These are phyloP conservation scores for Pitta sordida DNA, from an alignment of 2,113 vertebrate genomes.

Conservation along the genomic window DNA sequence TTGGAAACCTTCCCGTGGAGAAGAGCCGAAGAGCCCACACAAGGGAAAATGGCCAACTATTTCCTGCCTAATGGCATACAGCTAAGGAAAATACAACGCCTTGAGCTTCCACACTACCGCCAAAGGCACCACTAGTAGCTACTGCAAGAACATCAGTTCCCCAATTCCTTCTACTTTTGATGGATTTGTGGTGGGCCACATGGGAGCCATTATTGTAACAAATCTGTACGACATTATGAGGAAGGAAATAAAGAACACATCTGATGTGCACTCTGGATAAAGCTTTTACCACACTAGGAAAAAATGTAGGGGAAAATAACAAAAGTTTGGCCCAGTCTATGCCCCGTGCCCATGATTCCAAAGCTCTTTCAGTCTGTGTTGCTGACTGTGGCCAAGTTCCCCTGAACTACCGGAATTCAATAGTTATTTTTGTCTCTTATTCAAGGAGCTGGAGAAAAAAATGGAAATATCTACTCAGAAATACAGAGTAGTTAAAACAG, in stretches of 20 bases:
- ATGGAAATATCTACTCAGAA: neutral
- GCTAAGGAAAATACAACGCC: neutral
- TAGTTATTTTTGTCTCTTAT: neutral
- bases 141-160: neutral
- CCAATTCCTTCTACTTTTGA: rapidly evolving
- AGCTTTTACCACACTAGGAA: neutral
- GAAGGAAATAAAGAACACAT: neutral
- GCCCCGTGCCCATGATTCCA: neutral
- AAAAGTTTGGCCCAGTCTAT: neutral
- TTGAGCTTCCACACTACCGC: neutral
- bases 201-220: neutral
- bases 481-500: neutral
- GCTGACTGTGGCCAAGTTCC: neutral
- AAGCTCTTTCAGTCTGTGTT: neutral
- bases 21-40: neutral
- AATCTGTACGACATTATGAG: neutral
- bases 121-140: neutral
- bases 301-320: neutral
- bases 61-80: neutral
- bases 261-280: neutral
- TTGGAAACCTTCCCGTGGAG: neutral
- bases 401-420: neutral
- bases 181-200: neutral
- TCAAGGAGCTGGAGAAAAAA: neutral
- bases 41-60: neutral